Base-by-base conservation (phyloP, 2,888 invertebrate genomes). In the Phoenoteleia sp. region DNA sequence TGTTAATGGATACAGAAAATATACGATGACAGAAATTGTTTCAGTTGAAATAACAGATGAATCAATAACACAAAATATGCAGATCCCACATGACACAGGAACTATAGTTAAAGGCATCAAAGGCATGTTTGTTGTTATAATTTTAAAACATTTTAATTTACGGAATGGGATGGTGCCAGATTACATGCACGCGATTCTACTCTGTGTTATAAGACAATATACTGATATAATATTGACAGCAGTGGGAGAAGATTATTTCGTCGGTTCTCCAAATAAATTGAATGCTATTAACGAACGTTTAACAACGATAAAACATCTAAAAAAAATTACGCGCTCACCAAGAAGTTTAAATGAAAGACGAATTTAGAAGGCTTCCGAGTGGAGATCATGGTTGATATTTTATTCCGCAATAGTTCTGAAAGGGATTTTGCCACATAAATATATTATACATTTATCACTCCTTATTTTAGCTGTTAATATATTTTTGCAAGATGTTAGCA, bases 1-100 rank as follows among this genome's bases (percentile, higher is more conserved):
- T 9, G 13, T 79, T 9, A 27, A 66, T 39, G 27, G 64, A 6
- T 19, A 17, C 7, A 5, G 60, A 9, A 74, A 74, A 58, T 83
- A 72, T 45, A 13, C 74, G 0, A 49, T 80, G 19, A 36, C 33
- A 11, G 33, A 33, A 33, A 9, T 33, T 11, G 11, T 33, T 33
- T 11, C 33, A 33, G 2, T 11, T 3, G 33, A 9, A 2, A n/a
- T n/a, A 39, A 39, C 39, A 3, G 39, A 39, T 39, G 6, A 5
- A 17, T 42, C 42, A 2, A 42, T 42, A 11, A 17, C 17, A 19
- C 1, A 17, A 17, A 42, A 42, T 19, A 42, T 42, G 42, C 17
- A 13, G 7, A 42, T 7, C 1, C 17, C 42, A 6, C 13, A 17
- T 17, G 42, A 42, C 0, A 42, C 42, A 4, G 42, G 42, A 19